Percentiles rank a stretch among this genome's conserved stretches.
These are phyloP conservation scores for Mionectes macconnelli DNA, from an alignment of 2,113 vertebrate genomes.

Conservation along the genomic window DNA sequence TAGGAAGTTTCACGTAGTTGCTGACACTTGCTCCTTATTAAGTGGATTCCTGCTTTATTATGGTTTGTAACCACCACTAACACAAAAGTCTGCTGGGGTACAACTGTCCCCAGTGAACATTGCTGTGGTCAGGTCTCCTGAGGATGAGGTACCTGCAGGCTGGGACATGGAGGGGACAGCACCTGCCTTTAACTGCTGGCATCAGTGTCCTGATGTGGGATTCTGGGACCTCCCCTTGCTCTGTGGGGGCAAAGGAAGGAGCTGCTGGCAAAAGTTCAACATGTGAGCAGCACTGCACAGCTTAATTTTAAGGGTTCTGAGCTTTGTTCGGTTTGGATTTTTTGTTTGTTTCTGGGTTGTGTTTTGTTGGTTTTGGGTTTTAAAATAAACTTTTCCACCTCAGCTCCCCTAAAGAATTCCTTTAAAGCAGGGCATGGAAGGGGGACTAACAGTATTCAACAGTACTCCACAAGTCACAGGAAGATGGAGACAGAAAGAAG, in stretches of 20 bases:
- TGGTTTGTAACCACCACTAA: neutral
- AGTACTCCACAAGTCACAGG: fast-evolving
- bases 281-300: fast-evolving
- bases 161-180: neutral
- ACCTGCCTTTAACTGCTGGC: neutral
- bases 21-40: neutral
- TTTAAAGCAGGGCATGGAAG: neutral
- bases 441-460: neutral
- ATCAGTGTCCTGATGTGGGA: neutral
- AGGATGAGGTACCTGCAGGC: neutral
- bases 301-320: neutral
- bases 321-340: neutral
- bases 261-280: neutral
- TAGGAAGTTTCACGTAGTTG: neutral
- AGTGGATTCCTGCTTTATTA: neutral
- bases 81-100: neutral
- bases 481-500: neutral
- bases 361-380: too few relatives aligned
- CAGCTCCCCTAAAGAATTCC: neutral
- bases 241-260: neutral
- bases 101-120: neutral
- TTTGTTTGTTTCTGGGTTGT: neutral
- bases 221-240: neutral
- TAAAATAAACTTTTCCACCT: neutral
- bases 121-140: neutral